Conservation (phyloP, 2,888 invertebrate genomes). For the Thera britannica region DNA sequence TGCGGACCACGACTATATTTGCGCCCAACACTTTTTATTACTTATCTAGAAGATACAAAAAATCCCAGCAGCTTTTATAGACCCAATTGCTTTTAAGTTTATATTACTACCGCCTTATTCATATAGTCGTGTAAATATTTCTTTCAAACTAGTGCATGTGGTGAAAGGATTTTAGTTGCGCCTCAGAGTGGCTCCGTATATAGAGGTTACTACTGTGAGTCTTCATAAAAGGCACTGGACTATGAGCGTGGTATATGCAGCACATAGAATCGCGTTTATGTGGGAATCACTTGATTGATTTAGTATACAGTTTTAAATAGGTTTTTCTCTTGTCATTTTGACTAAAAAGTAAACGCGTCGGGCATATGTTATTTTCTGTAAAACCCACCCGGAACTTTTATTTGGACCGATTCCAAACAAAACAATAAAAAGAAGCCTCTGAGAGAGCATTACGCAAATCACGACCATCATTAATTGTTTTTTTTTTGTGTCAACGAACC, state of each 20-base stretch:
- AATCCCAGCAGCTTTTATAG: too few relatives aligned
- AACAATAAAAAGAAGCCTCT: constrained; percentile 45
- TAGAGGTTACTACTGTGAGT: too few relatives aligned
- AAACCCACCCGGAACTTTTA: constrained; percentile 43
- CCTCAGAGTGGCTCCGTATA: too few relatives aligned
- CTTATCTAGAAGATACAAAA: too few relatives aligned
- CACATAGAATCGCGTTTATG: neutral
- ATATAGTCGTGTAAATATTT: too few relatives aligned
- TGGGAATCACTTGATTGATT: too few relatives aligned
- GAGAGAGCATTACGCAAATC: constrained; percentile 50
- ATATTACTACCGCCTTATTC: too few relatives aligned
- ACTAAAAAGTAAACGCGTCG: constrained; percentile 40
- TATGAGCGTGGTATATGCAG: too few relatives aligned
- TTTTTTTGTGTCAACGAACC: constrained; percentile 43
- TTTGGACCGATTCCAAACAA: constrained; percentile 55
- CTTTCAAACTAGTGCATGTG: too few relatives aligned
- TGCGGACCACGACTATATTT: constrained; percentile 36
- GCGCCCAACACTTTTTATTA: neutral
- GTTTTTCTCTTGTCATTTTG: constrained; percentile 34
- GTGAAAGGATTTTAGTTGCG: too few relatives aligned
- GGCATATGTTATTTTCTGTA: constrained; percentile 38
- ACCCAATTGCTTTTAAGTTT: too few relatives aligned
- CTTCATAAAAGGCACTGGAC: too few relatives aligned
- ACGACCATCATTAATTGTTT: constrained; percentile 55
- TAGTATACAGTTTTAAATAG: constrained; percentile 25